Conservation (phyloP, 2,797 vertebrate species). For the Etheostoma perlongum region DNA sequence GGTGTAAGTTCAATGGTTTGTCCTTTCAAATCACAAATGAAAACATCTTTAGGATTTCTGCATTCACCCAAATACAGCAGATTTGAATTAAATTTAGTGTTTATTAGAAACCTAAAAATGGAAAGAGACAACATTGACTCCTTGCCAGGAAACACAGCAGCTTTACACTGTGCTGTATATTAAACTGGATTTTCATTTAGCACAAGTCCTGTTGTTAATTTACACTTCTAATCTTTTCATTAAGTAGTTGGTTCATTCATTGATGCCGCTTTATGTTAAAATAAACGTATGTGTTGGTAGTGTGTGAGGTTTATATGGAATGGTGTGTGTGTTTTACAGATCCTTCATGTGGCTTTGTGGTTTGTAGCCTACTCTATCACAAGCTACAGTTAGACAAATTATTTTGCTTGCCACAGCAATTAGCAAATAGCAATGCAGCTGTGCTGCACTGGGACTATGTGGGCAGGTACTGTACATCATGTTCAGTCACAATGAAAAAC, state of each 20-base stretch:
- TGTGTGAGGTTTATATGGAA: slow-evolving; percentile 6
- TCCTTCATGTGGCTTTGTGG: slow-evolving; percentile 32
- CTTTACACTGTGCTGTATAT: not conserved
- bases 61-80: not conserved
- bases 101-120: not conserved
- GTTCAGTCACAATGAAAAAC: not conserved
- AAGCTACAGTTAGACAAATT: slow-evolving; percentile 8
- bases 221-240: not conserved
- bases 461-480: not conserved
- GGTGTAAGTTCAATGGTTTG: not conserved
- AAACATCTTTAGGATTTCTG: not conserved
- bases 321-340: slow-evolving; percentile 12
- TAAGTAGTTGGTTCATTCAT: not conserved
- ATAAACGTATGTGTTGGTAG: slow-evolving; percentile 6
- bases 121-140: not conserved
- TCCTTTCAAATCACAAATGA: not conserved
- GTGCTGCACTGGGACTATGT: not conserved
- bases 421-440: slow-evolving; percentile 4
- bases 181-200: not conserved
- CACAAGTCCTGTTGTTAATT: slow-evolving; percentile 8
- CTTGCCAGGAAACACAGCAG: not conserved
- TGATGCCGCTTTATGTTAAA: slow-evolving; percentile 5
- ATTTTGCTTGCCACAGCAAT: slow-evolving; percentile 12
- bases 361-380: slow-evolving; percentile 13
- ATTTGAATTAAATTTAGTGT: not conserved